Percentiles rank a stretch among this genome's conserved stretches.
Conservation (phyloP, 35 echinoderm and acorn worm species). For the Stichopus chloronotus region DNA sequence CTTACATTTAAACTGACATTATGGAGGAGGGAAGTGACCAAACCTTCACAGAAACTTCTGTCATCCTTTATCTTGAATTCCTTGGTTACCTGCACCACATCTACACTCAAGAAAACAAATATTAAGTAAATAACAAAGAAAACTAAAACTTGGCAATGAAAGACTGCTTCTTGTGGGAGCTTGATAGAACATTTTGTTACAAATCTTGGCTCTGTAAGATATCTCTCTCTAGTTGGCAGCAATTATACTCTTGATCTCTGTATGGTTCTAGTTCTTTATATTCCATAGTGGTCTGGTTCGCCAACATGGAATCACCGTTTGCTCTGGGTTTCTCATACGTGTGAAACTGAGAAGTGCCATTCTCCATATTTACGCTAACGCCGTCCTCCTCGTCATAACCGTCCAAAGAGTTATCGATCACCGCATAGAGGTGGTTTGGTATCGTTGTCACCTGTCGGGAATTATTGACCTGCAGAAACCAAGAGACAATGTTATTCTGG, state of each 20-base stretch:
- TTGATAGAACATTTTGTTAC: not conserved
- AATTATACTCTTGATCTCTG: not conserved
- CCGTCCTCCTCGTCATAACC: not conserved
- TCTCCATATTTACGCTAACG: conserved; percentile 4
- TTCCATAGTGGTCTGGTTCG: not conserved
- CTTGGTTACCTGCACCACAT: too few species aligned
- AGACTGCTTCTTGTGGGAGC: not conserved
- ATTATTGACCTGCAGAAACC: not conserved
- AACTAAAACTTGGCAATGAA: not conserved
- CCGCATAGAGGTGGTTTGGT: conserved; percentile 31
- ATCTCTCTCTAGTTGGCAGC: conserved; percentile 20
- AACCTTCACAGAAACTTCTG: too few species aligned
- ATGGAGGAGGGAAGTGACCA: too few species aligned
- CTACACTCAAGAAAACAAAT: too few species aligned
- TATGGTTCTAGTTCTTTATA: conserved; percentile 30
- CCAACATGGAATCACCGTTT: not conserved
- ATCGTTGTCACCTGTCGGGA: conserved; percentile 3
- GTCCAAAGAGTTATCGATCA: conserved; percentile 19
- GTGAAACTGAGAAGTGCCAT: not conserved
- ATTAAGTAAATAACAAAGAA: too few species aligned
- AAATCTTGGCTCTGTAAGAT: conserved; percentile 15
- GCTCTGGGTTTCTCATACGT: not conserved
- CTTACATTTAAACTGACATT: too few species aligned
- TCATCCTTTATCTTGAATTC: too few species aligned
- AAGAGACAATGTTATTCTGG: too few species aligned